A percentile compares a stretch with the other conserved stretches of the same genome.
phyloP scores from a whole-genome alignment of 1,140 invertebrate genomes.

The Drosophila sp. region DNA sequence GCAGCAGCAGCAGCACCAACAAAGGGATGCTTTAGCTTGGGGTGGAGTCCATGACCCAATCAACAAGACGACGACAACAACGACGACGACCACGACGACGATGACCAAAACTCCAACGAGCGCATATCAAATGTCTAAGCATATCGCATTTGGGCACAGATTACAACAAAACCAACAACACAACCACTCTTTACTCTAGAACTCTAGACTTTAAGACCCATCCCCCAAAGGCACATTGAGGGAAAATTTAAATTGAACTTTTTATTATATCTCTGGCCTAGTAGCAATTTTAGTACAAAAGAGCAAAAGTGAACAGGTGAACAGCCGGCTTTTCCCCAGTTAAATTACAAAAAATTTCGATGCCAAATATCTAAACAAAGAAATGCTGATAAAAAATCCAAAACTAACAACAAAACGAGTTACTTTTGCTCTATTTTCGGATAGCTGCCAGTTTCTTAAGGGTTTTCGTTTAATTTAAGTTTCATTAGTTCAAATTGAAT shows the following conservation, averaged over 20 bases:
- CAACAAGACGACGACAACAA: conserved; percentile 21
- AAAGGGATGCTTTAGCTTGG: conserved; percentile 2
- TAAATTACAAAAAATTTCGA: not conserved
- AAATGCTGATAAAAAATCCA: not conserved
- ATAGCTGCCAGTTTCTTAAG: conserved; percentile 5
- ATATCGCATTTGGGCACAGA: conserved; percentile 77
- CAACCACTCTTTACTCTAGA: conserved; percentile 53
- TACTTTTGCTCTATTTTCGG: conserved; percentile 2
- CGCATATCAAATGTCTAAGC: conserved; percentile 81
- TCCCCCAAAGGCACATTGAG: conserved; percentile 1
- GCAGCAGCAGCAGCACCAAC: conserved; percentile 9
- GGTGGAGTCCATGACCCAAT: not conserved
- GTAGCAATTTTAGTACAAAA: conserved; percentile 5
- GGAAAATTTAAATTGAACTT: not conserved
- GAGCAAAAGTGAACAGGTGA: not conserved
- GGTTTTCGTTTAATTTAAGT: not conserved
- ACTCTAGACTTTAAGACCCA: conserved; percentile 38
- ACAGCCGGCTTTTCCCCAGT: not conserved
- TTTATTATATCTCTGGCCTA: not conserved
- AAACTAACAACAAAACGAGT: not conserved
- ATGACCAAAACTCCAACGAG: conserved; percentile 70
- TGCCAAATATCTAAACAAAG: not conserved
- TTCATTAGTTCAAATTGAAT: conserved; percentile 10
- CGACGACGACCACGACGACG: conserved; percentile 20
- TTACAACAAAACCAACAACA: conserved; percentile 40